Base-by-base conservation (phyloP, 2,113 vertebrate genomes). In the Cephalopterus ornatus region DNA sequence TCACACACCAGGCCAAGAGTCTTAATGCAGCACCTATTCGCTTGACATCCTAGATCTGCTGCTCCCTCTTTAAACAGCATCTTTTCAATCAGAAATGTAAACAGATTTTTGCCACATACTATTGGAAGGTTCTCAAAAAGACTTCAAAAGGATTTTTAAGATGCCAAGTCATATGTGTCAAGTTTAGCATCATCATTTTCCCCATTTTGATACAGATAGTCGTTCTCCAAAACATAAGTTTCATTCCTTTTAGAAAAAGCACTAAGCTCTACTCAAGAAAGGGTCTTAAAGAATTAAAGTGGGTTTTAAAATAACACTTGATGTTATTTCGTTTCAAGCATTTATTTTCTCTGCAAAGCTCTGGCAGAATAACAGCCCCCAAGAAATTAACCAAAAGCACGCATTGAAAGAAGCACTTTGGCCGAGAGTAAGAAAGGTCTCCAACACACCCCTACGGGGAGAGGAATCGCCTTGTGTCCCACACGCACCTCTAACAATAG, bases 391-490 rank as follows among this genome's bases (percentile, higher is more conserved):
- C 1, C 61, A 9, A 26, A 39, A 33, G n/a, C 56, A 3, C 11
- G 6, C 46, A 6, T 0, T 3, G 20, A 27, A 24, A 37, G 47
- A 4, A 42, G 18, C 50, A 0, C 47, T 22, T 10, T 0, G 67
- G 17, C 49, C 7, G 7, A 41, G 9, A 41, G 5, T 4, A 13
- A 24, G 37, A 15, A 22, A 14, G 4, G 5, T 20, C 17, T 26
- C 42, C 21, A 9, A 1, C 24, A 12, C 41, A 3, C 2, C 30
- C 0, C 14, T 0, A 1, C 4, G 5, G 42, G 8, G 32, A 8
- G 24, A 17, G 62, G 32, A 14, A 1, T 9, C 4, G 4, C 27
- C 20, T 11, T 2, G 44, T 8, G 23, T 1, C 33, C 28, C 3
- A 0, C 61, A 6, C 23, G 17, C 49, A 2, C 4, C 32, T 35